Base-by-base conservation (phyloP, 2,797 vertebrate species). In the Phataginus tricuspis region DNA sequence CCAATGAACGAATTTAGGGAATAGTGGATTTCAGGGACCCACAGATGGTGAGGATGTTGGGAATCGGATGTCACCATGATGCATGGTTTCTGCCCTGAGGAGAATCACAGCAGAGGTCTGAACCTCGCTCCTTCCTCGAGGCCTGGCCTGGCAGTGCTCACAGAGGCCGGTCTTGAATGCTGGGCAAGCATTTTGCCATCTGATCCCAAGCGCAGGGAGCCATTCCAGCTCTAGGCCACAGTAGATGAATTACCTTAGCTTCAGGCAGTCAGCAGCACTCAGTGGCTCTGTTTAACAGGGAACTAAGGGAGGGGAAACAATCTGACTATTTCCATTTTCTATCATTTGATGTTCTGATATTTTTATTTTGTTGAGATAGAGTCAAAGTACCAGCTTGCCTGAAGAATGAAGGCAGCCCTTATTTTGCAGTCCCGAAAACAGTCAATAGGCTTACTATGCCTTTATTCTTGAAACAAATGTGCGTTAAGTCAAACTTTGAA, bases 401-500 rank as follows among this genome's bases (percentile, higher is more conserved):
- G 31, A 79, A 86, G 59, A 94, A 53, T 14, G 3, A 51, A 91
- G 31, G 61, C 14, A n/a, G 37, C 31, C 15, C 14, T 90, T 42
- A 49, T 31, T 80, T 49, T 83, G 55, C 34, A 64, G 49, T 63
- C 49, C 49, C 64, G 23, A 68, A 92, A 77, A 71, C 2, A 16
- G 39, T 49, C 68, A n/a, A 29, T 64, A 64, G 61, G 59, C 16
- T n/a, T 86, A 45, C 45, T 75, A 66, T 83, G 49, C 16, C 85
- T 87, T 72, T 72, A 63, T 84, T 92, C 29, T 74, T 57, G 8
- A 68, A 74, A 42, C 31, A 80, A 64, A 72, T 53, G 39, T n/a
- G 79, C 69, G 53, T 94, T 68, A 94, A 85, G 59, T 53, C 34
- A 77, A 90, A 94, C 11, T 57, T n/a, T 68, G 86, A 75, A 57